Evolutionary conservation across 2,113 vertebrate species (phyloP), one percentile per base, ranked within the genome.

Genomic region (Ctenomys sociabilis): DNA sequence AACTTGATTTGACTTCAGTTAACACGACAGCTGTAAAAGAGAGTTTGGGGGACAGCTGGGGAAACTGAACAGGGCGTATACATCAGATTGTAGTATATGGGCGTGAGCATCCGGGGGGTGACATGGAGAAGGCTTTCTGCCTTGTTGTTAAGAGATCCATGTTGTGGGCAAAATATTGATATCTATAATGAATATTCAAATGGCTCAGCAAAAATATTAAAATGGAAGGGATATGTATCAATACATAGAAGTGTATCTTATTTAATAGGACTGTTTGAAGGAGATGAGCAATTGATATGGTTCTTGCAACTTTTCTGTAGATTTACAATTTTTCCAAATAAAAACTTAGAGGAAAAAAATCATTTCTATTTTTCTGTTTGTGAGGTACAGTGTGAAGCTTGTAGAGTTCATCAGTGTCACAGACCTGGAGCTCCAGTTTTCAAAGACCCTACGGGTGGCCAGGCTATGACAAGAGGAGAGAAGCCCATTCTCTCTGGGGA

Each of bases 281-380:
- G 40, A 32, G 85, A 54, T 45, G 24, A 5, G 17, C 5, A 68
- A 7, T 0, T 68, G 17, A 45, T 49, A 75, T 28, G 81, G 12
- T 70, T 82, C 59, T 83, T 78, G 11, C 9, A 49, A 49, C 49
- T 49, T 93, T 70, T 40, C 87, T 94, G 57, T 63, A 88, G 37
- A 40, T 91, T 94, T 88, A 21, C 52, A 81, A 43, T 59, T 77
- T 88, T 93, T 93, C 66, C 63, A 80, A 78, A 78, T 66, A 66
- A 83, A 73, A 82, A 88, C 28, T 17, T 70, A 10, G 6, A 7
- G 30, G 5, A 3, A 1, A 40, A 40, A 5, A 45, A 16, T 75
- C 37, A 68, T 59, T 43, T 87, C 64, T 13, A 22, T 91, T 61
- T 95, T 85, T 68, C 40, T 45, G 32, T 63, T 37, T 63, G 32